phyloP scores from a whole-genome alignment of 2,888 invertebrate genomes.

The Argyresthia goedartella region DNA sequence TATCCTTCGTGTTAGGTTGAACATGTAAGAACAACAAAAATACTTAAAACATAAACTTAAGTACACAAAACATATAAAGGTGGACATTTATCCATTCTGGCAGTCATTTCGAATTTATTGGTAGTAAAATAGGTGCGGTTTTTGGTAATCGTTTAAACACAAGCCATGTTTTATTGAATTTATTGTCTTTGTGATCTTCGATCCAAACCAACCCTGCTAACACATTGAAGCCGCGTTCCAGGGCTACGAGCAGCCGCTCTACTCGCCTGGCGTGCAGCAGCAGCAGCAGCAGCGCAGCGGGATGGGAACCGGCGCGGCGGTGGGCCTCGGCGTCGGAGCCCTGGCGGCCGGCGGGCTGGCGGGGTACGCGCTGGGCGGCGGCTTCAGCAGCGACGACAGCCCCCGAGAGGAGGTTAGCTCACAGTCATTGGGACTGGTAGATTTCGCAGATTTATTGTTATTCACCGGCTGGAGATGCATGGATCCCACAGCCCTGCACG shows the following conservation, averaged over 20 bases:
- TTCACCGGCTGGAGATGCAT: background rate
- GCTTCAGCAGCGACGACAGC: constrained; percentile 41
- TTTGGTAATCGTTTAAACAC: too few relatives aligned
- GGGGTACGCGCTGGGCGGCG: constrained; percentile 68
- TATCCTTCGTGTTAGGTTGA: too few relatives aligned
- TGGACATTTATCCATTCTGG: too few relatives aligned
- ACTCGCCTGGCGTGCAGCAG: constrained; percentile 16
- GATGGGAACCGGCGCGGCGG: constrained; percentile 49
- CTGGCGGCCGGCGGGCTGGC: constrained; percentile 65
- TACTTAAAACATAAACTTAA: too few relatives aligned
- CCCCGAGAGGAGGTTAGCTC: constrained; percentile 30
- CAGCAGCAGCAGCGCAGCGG: constrained; percentile 30
- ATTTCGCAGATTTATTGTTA: background rate
- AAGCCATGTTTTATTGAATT: too few relatives aligned
- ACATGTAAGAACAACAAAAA: too few relatives aligned
- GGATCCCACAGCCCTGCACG: background rate
- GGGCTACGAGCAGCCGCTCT: constrained; percentile 4
- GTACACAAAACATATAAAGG: too few relatives aligned
- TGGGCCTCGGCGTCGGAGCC: constrained; percentile 69
- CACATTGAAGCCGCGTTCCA: background rate
- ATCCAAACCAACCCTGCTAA: too few relatives aligned
- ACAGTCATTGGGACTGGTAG: background rate
- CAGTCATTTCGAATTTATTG: too few relatives aligned
- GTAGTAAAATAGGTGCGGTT: too few relatives aligned
- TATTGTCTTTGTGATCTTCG: too few relatives aligned